Evolutionary conservation across 2,797 vertebrate species (phyloP).

Genomic region (Lutjanus argentimaculatus): DNA sequence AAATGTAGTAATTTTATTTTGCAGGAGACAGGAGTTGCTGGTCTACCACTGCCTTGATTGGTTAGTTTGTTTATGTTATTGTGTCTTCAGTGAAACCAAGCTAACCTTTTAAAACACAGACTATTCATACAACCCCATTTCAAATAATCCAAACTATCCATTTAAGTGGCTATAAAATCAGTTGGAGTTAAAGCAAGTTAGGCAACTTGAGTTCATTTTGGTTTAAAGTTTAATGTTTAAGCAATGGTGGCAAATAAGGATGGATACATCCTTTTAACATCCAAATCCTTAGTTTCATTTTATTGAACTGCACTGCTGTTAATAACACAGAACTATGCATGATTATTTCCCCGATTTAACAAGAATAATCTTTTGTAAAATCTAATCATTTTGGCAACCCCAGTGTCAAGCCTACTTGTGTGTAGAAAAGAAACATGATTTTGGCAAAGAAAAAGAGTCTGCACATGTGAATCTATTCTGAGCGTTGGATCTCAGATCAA

Average conservation of each 20-base stretch:
- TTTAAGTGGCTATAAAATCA: neutral
- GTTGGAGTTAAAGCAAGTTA: neutral
- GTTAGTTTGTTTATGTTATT: no score
- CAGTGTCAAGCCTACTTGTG: constrained; percentile 16
- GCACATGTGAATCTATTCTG: constrained; percentile 65
- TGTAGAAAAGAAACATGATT: constrained; percentile 24
- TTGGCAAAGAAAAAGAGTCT: constrained; percentile 52
- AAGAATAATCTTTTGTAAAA: constrained; percentile 11
- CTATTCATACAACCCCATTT: no score
- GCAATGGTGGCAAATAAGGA: neutral
- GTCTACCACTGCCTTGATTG: no score
- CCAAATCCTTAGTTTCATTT: neutral
- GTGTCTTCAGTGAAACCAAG: no score
- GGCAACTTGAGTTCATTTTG: neutral
- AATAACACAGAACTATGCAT: neutral
- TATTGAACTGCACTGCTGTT: neutral
- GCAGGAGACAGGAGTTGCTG: no score
- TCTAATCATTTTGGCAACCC: constrained; percentile 13
- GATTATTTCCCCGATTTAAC: constrained; percentile 1
- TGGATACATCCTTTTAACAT: neutral
- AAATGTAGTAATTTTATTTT: no score
- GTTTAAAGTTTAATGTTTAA: neutral
- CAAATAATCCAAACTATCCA: no score
- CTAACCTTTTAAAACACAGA: no score
- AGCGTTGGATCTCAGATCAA: constrained; percentile 56